phyloP scores from a whole-genome alignment of 1,140 invertebrate species.

The Diorhabda carinulata region DNA sequence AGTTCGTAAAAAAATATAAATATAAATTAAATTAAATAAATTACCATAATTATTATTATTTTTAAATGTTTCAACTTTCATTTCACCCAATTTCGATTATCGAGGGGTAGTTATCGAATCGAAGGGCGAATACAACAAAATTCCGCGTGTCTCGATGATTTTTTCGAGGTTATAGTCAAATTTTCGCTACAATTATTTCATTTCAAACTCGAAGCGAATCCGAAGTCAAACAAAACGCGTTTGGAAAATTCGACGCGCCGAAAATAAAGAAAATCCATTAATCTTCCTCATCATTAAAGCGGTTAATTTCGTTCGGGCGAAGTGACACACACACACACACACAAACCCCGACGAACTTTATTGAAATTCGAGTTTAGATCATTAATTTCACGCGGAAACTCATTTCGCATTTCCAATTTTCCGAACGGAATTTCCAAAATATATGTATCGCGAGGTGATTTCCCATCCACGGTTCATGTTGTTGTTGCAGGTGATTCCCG shows the following conservation, averaged over 20 bases:
- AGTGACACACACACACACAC: background rate
- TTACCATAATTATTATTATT: too few species aligned
- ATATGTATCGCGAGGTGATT: too few species aligned
- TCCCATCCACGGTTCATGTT: constrained; percentile 4
- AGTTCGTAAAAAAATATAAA: too few species aligned
- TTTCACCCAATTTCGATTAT: too few species aligned
- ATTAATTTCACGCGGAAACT: constrained; percentile 2
- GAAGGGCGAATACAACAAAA: too few species aligned
- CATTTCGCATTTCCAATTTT: constrained; percentile 1
- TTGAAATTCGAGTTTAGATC: constrained; percentile 2
- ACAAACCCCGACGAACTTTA: background rate
- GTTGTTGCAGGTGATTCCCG: constrained; percentile 58
- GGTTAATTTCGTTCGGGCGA: background rate
- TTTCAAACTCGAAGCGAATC: background rate
- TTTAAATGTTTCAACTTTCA: too few species aligned
- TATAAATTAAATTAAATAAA: too few species aligned
- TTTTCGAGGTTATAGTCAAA: too few species aligned
- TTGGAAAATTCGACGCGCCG: background rate
- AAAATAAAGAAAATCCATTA: background rate
- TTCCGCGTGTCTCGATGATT: too few species aligned
- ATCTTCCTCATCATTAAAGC: constrained; percentile 2
- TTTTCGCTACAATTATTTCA: too few species aligned
- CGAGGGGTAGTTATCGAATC: too few species aligned
- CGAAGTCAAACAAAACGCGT: background rate
- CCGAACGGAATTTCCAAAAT: background rate